Base-by-base conservation (phyloP, 2,888 invertebrate species). In the Rhogogaster chlorosoma region DNA sequence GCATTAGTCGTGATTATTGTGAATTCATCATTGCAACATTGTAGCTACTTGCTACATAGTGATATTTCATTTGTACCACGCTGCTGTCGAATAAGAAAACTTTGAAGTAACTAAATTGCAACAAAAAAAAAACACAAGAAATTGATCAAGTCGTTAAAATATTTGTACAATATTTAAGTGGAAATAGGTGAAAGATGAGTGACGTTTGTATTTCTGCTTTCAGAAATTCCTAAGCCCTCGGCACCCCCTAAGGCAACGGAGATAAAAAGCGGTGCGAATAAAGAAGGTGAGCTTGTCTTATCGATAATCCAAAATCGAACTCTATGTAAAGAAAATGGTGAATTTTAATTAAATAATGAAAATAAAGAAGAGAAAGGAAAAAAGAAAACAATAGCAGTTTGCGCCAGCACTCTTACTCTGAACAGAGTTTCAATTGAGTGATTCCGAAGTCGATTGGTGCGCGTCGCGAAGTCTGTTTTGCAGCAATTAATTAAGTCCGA, bases 211-310 rank as follows among this genome's bases (percentile, higher is more conserved):
- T 71, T 83, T 78, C 9, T 67, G 64, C 86, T 95, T 95, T 87
- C 95, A 98, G 98, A 97, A 95, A 98, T 98, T 92, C 97, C 97
- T 84, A 96, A 97, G 95, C 98, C 98, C 85, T 98, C 98, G 86
- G 96, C 96, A 85, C 96, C 97, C 87, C 97, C 98, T 86, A 96
- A 97, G 95, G 96, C 97, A 87, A 97, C 96, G 84, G 97, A 97
- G 94, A 96, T 96, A 95, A 96, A 96, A 92, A 96, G 96, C 94
- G 96, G 94, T 90, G 95, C 96, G 77, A 96, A 96, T 92, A 96
- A 96, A 95, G 96, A 97, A 94, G 96, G 97, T 97, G 94, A 96
- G 94, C 77, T 83, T 53, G 18, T n/a, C 42, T 64, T 83, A 49
- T 67, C 61, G 67, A 67, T 67, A 32, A 67, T 67, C 67, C 22